Conservation (phyloP, 2,888 invertebrate species). For the Agonopterix heracliana region DNA sequence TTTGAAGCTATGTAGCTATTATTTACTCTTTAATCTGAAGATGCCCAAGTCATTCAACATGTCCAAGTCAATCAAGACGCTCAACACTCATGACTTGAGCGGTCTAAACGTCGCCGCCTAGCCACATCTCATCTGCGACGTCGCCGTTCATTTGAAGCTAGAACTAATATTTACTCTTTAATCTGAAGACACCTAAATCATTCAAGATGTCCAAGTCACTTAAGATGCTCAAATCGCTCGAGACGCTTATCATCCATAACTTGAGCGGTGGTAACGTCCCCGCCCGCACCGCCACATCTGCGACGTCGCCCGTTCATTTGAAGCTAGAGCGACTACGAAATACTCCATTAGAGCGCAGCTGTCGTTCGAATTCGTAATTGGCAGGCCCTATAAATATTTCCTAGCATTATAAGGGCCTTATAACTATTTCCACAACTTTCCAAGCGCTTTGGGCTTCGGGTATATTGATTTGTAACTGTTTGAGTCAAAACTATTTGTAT, state of each 20-base stretch:
- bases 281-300: conserved; percentile 50
- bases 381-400: conserved; percentile 51
- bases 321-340: conserved; percentile 65
- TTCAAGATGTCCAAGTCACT: too few species aligned
- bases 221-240: not conserved
- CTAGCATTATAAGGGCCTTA: conserved; percentile 20
- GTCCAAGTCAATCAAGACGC: not conserved
- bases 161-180: too few species aligned
- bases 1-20: too few species aligned
- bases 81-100: not conserved
- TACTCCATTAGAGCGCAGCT: conserved; percentile 63
- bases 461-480: too few species aligned
- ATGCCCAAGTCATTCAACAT: too few species aligned
- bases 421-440: conserved; percentile 1
- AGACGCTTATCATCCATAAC: not conserved
- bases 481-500: too few species aligned
- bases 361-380: conserved; percentile 57
- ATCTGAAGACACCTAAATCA: too few species aligned
- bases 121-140: conserved; percentile 44
- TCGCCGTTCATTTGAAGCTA: too few species aligned
- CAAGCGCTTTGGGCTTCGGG: too few species aligned
- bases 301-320: conserved; percentile 55
- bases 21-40: too few species aligned
- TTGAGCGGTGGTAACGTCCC: not conserved
- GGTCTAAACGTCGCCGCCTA: conserved; percentile 1